Evolutionary conservation across 2,888 invertebrate species (phyloP).

Genomic region (Saturnia japonica): DNA sequence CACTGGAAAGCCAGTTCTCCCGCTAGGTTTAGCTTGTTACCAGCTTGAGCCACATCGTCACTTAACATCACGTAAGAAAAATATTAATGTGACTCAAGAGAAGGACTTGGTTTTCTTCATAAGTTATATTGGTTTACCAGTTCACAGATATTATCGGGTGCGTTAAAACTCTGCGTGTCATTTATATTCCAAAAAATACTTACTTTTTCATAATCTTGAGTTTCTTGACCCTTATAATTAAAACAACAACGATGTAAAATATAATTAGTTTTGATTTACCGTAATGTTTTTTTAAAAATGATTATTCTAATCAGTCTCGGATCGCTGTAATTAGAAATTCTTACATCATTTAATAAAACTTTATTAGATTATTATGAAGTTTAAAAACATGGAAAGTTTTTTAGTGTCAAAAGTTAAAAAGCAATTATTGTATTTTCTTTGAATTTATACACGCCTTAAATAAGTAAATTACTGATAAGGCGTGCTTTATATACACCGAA

Average conservation of each 20-base stretch:
- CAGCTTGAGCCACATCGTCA: too few species aligned
- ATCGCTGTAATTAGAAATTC: slow-evolving; percentile 14
- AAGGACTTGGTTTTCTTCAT: not conserved
- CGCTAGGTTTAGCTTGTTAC: too few species aligned
- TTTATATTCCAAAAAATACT: not conserved
- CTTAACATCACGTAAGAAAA: too few species aligned
- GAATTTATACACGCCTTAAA: not conserved
- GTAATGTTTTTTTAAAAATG: slow-evolving; percentile 4
- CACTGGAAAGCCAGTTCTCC: too few species aligned
- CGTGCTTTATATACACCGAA: not conserved
- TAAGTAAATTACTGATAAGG: not conserved
- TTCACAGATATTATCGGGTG: not conserved
- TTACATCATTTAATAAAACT: slow-evolving; percentile 6
- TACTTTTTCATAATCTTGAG: not conserved
- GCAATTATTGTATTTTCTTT: not conserved
- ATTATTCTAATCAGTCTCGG: slow-evolving; percentile 3
- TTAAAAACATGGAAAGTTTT: not conserved
- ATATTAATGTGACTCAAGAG: not conserved
- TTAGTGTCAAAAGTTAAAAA: not conserved
- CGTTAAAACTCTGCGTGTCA: slow-evolving; percentile 4
- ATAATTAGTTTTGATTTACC: slow-evolving; percentile 13
- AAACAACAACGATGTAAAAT: not conserved
- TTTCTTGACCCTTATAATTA: slow-evolving; percentile 5
- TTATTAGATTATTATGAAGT: slow-evolving; percentile 7
- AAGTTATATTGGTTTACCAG: not conserved